Conservation (phyloP, 2,888 invertebrate genomes). For the Drosophila cyrtoloma region DNA sequence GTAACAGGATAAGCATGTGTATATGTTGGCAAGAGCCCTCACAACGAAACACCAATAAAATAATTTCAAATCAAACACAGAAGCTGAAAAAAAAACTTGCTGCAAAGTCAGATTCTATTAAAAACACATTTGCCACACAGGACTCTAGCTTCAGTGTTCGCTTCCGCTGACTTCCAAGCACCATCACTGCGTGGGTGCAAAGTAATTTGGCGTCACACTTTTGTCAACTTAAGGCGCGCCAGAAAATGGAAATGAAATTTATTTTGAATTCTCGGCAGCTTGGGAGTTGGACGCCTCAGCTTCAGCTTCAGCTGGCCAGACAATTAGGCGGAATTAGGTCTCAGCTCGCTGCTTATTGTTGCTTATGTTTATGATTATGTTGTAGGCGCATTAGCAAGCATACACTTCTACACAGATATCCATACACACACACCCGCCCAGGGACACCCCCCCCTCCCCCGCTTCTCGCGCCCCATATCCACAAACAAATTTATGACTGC, state of each 20-base stretch:
- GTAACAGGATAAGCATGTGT: constrained; percentile 1
- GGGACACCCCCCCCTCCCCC: background rate
- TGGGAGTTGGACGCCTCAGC: constrained; percentile 10
- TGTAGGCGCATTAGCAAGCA: constrained; percentile 59
- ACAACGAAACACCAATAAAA: constrained; percentile 40
- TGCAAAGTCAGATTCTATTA: constrained; percentile 47
- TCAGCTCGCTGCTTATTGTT: constrained; percentile 46
- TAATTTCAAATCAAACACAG: constrained; percentile 68
- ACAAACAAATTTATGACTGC: constrained; percentile 20
- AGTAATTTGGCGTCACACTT: constrained; percentile 41
- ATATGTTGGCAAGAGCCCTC: constrained; percentile 8
- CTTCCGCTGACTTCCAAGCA: background rate
- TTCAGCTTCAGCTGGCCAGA: constrained; percentile 26
- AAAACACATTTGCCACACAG: constrained; percentile 61
- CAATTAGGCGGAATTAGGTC: constrained; percentile 82
- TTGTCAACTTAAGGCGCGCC: constrained; percentile 25
- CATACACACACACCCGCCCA: background rate
- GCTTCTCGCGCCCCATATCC: too few species aligned
- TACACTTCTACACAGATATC: constrained; percentile 8
- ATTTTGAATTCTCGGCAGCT: background rate
- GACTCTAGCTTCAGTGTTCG: background rate
- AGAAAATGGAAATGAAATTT: constrained; percentile 34
- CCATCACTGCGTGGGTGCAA: constrained; percentile 16
- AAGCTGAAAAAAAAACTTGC: background rate
- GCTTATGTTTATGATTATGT: constrained; percentile 66